phyloP scores from a whole-genome alignment of 1,140 invertebrate species.

The Halesus radiatus region DNA sequence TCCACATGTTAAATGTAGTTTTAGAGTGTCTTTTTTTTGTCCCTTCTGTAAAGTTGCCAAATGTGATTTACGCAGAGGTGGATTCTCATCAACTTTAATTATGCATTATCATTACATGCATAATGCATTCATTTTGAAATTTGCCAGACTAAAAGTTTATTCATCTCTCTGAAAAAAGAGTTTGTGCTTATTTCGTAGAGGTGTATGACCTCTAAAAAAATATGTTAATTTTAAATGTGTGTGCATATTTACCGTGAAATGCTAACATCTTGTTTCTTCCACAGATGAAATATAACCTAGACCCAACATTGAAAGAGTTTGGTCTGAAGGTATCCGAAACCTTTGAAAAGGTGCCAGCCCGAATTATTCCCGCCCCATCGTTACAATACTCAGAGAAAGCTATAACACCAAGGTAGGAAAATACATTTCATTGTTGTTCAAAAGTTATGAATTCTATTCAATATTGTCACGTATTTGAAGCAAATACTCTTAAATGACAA shows the following conservation, averaged over 20 bases:
- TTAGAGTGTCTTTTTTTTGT: too few species aligned
- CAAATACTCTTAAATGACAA: too few species aligned
- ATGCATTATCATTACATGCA: too few species aligned
- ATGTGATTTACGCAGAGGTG: too few species aligned
- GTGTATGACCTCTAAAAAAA: not conserved
- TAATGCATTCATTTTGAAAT: too few species aligned
- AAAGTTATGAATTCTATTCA: not conserved
- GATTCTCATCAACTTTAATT: too few species aligned
- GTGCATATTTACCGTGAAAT: too few species aligned
- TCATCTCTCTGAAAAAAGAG: too few species aligned
- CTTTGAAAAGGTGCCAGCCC: conserved; percentile 72
- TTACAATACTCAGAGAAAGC: conserved; percentile 63
- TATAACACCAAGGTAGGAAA: conserved; percentile 17
- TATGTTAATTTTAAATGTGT: not conserved
- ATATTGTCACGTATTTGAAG: not conserved
- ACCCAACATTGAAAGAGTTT: conserved; percentile 72
- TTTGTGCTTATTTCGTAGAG: too few species aligned
- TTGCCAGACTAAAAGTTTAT: too few species aligned
- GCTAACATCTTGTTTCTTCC: conserved; percentile 9
- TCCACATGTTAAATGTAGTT: too few species aligned
- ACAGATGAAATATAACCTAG: conserved; percentile 65
- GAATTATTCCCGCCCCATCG: conserved; percentile 71
- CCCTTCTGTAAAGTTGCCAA: too few species aligned
- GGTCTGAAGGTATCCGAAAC: conserved; percentile 69
- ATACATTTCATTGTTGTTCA: not conserved